Conservation (phyloP, 2,888 invertebrate species). For the Cylloceria caligata region DNA sequence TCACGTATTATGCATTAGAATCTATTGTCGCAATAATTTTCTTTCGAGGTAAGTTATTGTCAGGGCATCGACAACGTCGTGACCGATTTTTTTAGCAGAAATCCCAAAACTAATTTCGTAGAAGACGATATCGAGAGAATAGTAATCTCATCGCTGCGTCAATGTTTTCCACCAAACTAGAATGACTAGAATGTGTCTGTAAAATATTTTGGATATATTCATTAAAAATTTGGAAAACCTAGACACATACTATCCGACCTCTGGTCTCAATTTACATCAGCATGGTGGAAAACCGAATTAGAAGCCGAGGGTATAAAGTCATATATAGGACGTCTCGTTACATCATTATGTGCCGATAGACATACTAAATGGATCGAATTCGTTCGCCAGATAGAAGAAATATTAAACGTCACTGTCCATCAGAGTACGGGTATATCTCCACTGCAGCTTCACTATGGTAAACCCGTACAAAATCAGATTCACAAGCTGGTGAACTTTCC, state of each 20-base stretch:
- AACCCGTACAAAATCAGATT: conserved; percentile 11
- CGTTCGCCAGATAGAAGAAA: conserved; percentile 47
- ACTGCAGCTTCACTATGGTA: conserved; percentile 52
- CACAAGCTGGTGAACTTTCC: conserved; percentile 1
- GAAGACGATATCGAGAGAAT: neutral
- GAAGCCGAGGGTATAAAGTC: conserved; percentile 37
- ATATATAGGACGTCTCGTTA: conserved; percentile 63
- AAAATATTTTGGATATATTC: conserved; percentile 38
- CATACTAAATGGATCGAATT: conserved; percentile 64
- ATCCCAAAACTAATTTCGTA: neutral
- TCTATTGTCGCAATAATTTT: conserved; percentile 39
- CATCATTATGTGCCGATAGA: conserved; percentile 59
- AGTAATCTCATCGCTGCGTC: neutral
- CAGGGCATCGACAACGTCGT: neutral
- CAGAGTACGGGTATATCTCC: conserved; percentile 56
- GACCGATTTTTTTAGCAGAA: neutral
- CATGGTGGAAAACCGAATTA: conserved; percentile 41
- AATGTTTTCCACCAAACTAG: neutral
- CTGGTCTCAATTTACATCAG: conserved; percentile 57
- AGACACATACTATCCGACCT: conserved; percentile 50
- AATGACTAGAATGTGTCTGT: conserved; percentile 34
- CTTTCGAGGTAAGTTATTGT: conserved; percentile 3
- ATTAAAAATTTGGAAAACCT: conserved; percentile 50
- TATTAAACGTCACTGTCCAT: conserved; percentile 60
- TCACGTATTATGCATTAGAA: conserved; percentile 3